Percentiles rank a stretch among this genome's conserved stretches.
phyloP scores from a whole-genome alignment of 2,797 vertebrate genomes.

The Notamacropus eugenii region DNA sequence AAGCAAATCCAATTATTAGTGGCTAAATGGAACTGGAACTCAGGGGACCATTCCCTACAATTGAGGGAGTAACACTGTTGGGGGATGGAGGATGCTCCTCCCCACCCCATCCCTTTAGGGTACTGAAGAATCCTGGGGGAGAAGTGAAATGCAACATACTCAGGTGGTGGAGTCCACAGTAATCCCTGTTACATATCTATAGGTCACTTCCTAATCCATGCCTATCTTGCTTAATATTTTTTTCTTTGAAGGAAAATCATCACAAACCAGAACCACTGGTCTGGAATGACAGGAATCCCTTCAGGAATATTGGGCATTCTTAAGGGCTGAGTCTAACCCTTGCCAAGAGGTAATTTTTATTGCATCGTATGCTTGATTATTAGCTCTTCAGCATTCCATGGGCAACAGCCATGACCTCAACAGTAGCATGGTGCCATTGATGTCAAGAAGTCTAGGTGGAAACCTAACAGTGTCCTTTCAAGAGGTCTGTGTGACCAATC shows the following conservation, averaged over 20 bases:
- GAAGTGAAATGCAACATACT: not conserved
- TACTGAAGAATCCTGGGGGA: not conserved
- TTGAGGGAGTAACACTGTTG: not conserved
- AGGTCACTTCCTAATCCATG: not conserved
- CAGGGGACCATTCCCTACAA: not conserved
- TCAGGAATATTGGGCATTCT: not conserved
- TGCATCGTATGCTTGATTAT: not conserved
- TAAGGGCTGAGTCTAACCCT: not conserved
- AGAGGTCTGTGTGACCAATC: not conserved
- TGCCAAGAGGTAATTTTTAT: not conserved
- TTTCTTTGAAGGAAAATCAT: not conserved
- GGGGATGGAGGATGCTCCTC: not conserved
- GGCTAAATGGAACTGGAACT: not conserved
- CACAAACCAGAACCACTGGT: not conserved
- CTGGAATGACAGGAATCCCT: not conserved
- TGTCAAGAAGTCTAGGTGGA: not conserved
- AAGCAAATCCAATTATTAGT: not conserved
- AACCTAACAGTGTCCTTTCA: not conserved
- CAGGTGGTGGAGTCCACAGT: not conserved
- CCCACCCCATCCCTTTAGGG: not conserved
- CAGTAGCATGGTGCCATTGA: not conserved
- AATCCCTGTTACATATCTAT: not conserved
- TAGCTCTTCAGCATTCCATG: not conserved
- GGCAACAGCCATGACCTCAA: not conserved
- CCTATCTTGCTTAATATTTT: not conserved